Evolutionary conservation across 1,140 invertebrate species (phyloP).

Genomic region (Drosophila ambigua): DNA sequence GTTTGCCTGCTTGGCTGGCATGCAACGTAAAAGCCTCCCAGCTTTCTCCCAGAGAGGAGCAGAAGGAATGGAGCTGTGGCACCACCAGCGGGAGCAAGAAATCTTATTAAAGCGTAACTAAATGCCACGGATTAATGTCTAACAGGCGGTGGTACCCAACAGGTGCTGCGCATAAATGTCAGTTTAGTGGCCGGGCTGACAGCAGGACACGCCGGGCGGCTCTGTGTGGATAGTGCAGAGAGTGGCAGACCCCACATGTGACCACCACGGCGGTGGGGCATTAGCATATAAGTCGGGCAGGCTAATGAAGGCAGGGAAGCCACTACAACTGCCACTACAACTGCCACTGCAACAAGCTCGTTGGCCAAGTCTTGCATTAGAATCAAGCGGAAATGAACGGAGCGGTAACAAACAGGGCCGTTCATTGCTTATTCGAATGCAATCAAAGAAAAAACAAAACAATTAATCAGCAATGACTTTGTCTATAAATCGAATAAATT

Average conservation of each 20-base stretch:
- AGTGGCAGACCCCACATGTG: constrained; percentile 60
- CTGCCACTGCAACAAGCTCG: constrained; percentile 39
- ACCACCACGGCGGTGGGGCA: constrained; percentile 26
- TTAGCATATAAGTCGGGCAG: constrained; percentile 69
- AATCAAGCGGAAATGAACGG: constrained; percentile 22
- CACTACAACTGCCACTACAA: too few species aligned
- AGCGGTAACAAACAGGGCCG: constrained; percentile 6
- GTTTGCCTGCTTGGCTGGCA: constrained; percentile 29
- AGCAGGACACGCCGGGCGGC: constrained; percentile 38
- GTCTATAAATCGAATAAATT: constrained; percentile 44
- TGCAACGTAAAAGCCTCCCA: constrained; percentile 15
- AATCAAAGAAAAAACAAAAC: constrained; percentile 69
- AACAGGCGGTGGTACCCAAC: constrained; percentile 63
- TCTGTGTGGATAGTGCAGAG: constrained; percentile 10
- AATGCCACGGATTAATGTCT: constrained; percentile 80
- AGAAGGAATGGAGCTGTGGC: constrained; percentile 17
- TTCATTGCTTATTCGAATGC: constrained; percentile 49
- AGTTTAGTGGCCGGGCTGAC: constrained; percentile 65
- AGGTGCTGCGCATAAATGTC: constrained; percentile 75
- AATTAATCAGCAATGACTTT: constrained; percentile 70
- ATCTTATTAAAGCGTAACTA: constrained; percentile 83
- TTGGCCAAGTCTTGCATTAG: constrained; percentile 49
- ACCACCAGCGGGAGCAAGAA: constrained; percentile 38
- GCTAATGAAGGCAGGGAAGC: constrained; percentile 57
- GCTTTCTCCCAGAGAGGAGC: constrained; percentile 30